Percentiles rank a stretch among this genome's conserved stretches.
These are phyloP conservation scores for Leptobrachium leishanense DNA, from an alignment of 2,113 vertebrate genomes.

Conservation along the genomic window DNA sequence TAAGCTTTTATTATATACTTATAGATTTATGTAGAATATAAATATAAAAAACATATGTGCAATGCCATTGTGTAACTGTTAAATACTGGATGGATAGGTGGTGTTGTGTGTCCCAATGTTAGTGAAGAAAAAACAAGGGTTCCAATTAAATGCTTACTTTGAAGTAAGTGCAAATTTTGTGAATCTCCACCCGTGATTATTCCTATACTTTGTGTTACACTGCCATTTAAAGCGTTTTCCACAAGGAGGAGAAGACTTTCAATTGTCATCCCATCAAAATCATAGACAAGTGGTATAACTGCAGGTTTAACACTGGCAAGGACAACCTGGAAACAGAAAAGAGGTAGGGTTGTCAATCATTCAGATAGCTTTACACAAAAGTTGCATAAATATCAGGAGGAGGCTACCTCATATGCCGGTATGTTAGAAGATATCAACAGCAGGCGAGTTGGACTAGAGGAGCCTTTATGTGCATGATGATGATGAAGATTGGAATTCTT, in stretches of 20 bases:
- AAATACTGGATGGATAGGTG: too few relatives aligned
- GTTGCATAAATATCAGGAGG: neutral
- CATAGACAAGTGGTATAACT: conserved; percentile 71
- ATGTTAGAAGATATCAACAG: conserved; percentile 75
- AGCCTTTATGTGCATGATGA: conserved; percentile 15
- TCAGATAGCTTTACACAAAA: neutral
- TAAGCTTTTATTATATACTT: too few relatives aligned
- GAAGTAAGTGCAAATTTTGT: conserved; percentile 70
- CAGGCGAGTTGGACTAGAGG: conserved; percentile 49
- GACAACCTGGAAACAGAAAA: conserved; percentile 67
- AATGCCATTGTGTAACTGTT: too few relatives aligned
- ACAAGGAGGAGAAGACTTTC: conserved; percentile 67
- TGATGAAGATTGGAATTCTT: neutral
- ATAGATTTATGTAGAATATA: too few relatives aligned
- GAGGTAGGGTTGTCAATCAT: neutral
- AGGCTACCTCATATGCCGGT: conserved; percentile 79
- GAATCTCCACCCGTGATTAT: conserved; percentile 74
- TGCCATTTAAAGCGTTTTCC: conserved; percentile 65
- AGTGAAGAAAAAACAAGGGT: neutral
- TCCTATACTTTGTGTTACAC: conserved; percentile 69
- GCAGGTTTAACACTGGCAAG: conserved; percentile 65
- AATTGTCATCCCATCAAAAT: conserved; percentile 68
- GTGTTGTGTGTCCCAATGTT: too few relatives aligned
- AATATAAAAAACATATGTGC: too few relatives aligned
- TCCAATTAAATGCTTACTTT: conserved; percentile 59